Evolutionary conservation across 1,140 invertebrate genomes (phyloP), one percentile per base, ranked within the genome.

Genomic region (Halyomorpha halys): DNA sequence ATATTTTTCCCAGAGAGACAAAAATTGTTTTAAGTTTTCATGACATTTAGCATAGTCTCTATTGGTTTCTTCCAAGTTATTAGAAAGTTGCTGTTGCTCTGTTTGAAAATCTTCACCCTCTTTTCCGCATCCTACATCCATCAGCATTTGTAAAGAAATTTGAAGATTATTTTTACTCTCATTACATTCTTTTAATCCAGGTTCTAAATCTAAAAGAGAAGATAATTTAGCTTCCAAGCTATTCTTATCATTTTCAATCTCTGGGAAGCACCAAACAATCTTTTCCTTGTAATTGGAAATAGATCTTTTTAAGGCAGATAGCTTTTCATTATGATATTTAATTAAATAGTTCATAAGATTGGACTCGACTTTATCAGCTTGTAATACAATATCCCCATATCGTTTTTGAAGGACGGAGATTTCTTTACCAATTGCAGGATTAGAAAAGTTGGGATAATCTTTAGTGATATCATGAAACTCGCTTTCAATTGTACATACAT

Each of bases 141-240:
- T 76, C 14, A 90, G 72, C 63, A 87, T 78, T 64, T 83, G 76
- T 65, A 89, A 73, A 0, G 85, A 83, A 61, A 85, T 80, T 66
- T 85, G 81, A 8, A 85, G 78, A 69, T 90, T 86, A 5, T 71
- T 70, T 69, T 85, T 82, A 61, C 83, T 81, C 14, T 73, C 71
- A 47, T 82, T 79, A 71, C 85, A 89, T 67, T 89, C 85, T 16
- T 76, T 73, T 53, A 94, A 81, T 44, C 83, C 86, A 62, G 77
- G 79, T 73, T 86, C 81, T 1, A 94, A 83, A 67, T 92, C 90
- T 64, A 78, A 73, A n/a, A 95, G 71, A 9, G 91, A 86, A 3
- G 85, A 82, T 71, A 89, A 80, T 77, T 97, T 97, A 0, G 91
- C 86, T 78, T 96, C 90, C n/a, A 96, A 77, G 73, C 91, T 94